phyloP scores from a whole-genome alignment of 2,888 invertebrate species.

The Latrodectus elegans region DNA sequence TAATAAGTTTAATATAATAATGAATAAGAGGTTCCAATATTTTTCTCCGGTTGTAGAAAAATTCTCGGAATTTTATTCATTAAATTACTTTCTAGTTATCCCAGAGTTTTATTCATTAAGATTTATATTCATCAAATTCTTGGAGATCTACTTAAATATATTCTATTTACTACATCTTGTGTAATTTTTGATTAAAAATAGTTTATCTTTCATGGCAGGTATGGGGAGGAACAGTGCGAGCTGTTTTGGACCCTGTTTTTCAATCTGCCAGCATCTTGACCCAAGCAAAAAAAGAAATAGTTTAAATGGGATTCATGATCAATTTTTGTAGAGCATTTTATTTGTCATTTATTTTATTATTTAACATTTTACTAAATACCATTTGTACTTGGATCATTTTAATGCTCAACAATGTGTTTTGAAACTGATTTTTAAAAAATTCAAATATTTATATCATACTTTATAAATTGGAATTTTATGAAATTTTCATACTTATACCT shows the following conservation, averaged over 20 bases:
- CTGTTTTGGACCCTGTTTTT: slow-evolving; percentile 72
- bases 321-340: too few species aligned
- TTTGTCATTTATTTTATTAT: too few species aligned
- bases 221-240: slow-evolving; percentile 72
- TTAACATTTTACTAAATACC: too few species aligned
- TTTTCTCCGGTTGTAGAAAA: not conserved
- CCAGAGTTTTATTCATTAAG: not conserved
- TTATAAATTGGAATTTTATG: too few species aligned
- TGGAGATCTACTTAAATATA: not conserved
- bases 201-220: slow-evolving; percentile 66
- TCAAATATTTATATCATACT: too few species aligned
- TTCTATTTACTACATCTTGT: too few species aligned
- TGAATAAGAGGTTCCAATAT: too few species aligned
- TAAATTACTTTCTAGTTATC: not conserved
- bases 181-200: not conserved
- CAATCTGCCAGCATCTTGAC: slow-evolving; percentile 70
- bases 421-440: too few species aligned
- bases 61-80: not conserved
- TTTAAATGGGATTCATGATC: not conserved
- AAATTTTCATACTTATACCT: too few species aligned
- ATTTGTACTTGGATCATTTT: too few species aligned
- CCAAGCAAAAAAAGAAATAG: slow-evolving; percentile 25
- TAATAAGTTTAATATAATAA: too few species aligned
- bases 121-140: not conserved
- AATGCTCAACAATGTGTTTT: too few species aligned